Conservation (phyloP, 2,888 invertebrate species). For the Chalcosyrphus nemorum region DNA sequence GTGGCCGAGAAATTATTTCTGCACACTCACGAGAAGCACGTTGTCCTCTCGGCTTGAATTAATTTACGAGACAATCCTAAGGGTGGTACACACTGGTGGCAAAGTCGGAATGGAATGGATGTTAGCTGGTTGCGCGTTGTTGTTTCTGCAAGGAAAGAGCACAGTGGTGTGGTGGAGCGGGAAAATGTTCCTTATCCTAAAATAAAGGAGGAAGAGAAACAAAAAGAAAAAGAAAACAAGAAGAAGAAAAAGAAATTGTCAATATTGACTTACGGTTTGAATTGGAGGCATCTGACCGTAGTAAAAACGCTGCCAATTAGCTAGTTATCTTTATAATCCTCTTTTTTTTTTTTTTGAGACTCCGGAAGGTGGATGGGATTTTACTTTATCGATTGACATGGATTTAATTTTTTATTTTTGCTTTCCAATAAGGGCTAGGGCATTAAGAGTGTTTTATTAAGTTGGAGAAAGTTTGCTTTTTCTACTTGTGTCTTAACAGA, state of each 20-base stretch:
- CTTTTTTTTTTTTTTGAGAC: no score
- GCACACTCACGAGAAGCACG: conserved; percentile 55
- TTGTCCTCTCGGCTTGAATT: conserved; percentile 64
- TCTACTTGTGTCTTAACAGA: conserved; percentile 1
- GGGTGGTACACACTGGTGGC: not conserved
- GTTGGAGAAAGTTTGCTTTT: conserved; percentile 25
- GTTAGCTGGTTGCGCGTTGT: not conserved
- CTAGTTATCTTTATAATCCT: conserved; percentile 51
- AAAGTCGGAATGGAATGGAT: not conserved
- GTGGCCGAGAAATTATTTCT: conserved; percentile 43
- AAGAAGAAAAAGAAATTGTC: conserved; percentile 45
- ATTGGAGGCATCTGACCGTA: conserved; percentile 64
- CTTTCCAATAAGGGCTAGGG: not conserved
- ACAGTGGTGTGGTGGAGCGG: conserved; percentile 7
- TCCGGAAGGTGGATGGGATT: conserved; percentile 5
- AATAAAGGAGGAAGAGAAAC: not conserved
- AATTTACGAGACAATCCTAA: conserved; percentile 45
- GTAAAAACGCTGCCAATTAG: conserved; percentile 64
- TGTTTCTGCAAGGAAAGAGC: not conserved
- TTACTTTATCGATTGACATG: conserved; percentile 44
- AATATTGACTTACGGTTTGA: conserved; percentile 66
- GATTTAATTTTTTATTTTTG: not conserved
- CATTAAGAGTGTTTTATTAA: conserved; percentile 9
- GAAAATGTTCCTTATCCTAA: not conserved
- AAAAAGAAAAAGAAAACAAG: not conserved